Percentiles rank a stretch among this genome's conserved stretches.
Conservation (phyloP, 1,140 invertebrate species). For the Ganaspis sp. region DNA sequence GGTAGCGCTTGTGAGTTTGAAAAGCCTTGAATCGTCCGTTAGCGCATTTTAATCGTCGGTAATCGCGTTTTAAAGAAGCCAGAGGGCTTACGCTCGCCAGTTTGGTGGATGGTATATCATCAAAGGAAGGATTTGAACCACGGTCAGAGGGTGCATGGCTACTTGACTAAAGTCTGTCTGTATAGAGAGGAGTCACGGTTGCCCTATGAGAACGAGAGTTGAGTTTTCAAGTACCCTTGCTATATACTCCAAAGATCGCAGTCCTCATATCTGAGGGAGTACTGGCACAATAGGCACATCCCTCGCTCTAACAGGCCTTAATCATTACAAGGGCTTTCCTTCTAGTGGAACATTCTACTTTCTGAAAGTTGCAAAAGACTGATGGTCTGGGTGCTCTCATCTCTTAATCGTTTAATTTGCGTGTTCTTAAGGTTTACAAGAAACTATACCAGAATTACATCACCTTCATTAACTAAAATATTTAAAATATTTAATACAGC, state of each 20-base stretch:
- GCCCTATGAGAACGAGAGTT: conserved; percentile 57
- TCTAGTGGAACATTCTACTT: conserved; percentile 59
- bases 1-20: neutral
- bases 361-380: conserved; percentile 49
- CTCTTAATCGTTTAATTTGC: conserved; percentile 46
- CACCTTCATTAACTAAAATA: neutral
- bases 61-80: conserved; percentile 23
- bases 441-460: neutral
- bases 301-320: conserved; percentile 67
- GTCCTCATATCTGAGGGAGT: conserved; percentile 61
- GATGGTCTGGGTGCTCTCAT: conserved; percentile 42
- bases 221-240: conserved; percentile 62
- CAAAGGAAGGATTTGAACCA: conserved; percentile 43
- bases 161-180: conserved; percentile 54
- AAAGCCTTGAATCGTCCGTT: neutral
- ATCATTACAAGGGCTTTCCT: conserved; percentile 65
- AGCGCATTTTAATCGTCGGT: conserved; percentile 23
- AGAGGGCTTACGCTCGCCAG: conserved; percentile 22
- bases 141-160: conserved; percentile 45
- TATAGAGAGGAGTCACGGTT: conserved; percentile 57
- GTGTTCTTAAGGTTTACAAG: neutral
- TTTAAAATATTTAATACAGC: neutral
- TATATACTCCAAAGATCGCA: conserved; percentile 59
- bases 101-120: conserved; percentile 20
- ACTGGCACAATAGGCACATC: conserved; percentile 62